Percentiles rank a stretch among this genome's conserved stretches.
phyloP scores from a whole-genome alignment of 2,888 invertebrate species.

The Alviniconcha strummeri region DNA sequence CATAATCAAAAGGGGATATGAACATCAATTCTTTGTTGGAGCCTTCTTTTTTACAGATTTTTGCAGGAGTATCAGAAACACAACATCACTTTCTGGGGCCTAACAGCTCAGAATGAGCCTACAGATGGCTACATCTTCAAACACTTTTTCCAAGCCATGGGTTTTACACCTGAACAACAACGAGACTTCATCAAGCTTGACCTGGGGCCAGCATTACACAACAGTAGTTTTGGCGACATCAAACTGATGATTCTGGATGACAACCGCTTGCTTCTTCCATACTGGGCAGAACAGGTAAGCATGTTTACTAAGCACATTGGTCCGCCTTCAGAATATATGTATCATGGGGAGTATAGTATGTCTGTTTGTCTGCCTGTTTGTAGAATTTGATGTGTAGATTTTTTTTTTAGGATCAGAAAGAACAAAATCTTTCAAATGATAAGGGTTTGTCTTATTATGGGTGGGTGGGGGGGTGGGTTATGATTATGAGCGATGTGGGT shows the following conservation, averaged over 20 bases:
- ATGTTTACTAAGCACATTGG: no score
- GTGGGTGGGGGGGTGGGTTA: no score
- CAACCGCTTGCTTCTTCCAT: conserved; percentile 80
- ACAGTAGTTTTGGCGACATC: conserved; percentile 77
- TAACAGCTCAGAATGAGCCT: conserved; percentile 93
- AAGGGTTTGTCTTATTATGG: no score
- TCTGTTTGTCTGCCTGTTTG: not conserved
- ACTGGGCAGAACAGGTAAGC: conserved; percentile 80
- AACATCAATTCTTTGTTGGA: no score
- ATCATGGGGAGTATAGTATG: no score
- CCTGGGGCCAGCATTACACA: conserved; percentile 83
- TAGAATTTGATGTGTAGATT: no score
- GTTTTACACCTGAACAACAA: conserved; percentile 81
- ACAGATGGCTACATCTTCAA: conserved; percentile 72
- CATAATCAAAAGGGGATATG: no score
- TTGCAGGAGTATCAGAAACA: conserved; percentile 83
- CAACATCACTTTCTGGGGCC: conserved; percentile 83
- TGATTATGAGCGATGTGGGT: not conserved
- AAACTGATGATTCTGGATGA: conserved; percentile 86
- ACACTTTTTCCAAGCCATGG: conserved; percentile 83
- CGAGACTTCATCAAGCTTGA: conserved; percentile 82
- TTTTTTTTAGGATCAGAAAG: no score
- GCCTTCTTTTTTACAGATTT: conserved; percentile 77
- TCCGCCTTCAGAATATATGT: no score
- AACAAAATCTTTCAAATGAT: no score